phyloP scores from a whole-genome alignment of 2,888 invertebrate species.

The Crossocerus cetratus region DNA sequence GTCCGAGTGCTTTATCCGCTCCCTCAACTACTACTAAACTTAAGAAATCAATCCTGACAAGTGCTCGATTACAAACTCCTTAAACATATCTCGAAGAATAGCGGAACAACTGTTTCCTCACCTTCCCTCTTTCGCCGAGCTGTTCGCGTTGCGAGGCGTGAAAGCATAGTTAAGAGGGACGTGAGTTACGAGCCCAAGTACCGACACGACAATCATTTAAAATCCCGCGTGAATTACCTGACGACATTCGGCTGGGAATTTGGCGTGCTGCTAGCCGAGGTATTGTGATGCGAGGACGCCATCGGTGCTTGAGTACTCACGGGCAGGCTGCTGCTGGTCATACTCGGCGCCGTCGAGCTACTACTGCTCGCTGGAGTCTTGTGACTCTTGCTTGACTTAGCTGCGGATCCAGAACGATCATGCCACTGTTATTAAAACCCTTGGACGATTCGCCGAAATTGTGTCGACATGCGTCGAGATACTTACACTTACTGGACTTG shows the following conservation, averaged over 20 bases:
- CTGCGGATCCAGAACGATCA: constrained; percentile 46
- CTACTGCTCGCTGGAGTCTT: constrained; percentile 71
- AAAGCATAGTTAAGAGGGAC: constrained; percentile 45
- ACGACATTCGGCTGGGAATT: constrained; percentile 74
- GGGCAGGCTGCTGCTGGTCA: constrained; percentile 66
- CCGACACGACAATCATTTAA: constrained; percentile 13
- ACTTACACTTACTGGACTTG: constrained; percentile 76
- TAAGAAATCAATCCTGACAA: neutral
- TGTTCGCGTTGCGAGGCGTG: constrained; percentile 57
- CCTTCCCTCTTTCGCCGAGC: constrained; percentile 75
- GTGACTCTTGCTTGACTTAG: constrained; percentile 75
- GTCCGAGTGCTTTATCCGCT: neutral
- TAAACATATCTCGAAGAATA: neutral
- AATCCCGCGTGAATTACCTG: constrained; percentile 63
- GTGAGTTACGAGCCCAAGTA: constrained; percentile 4
- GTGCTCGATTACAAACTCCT: neutral
- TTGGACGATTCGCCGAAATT: neutral
- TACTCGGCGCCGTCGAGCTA: constrained; percentile 65
- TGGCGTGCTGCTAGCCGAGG: constrained; percentile 67
- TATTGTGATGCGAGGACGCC: constrained; percentile 66
- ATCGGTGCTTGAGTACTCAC: constrained; percentile 64
- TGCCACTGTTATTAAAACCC: neutral
- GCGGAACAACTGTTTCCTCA: constrained; percentile 50
- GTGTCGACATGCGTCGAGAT: constrained; percentile 13
- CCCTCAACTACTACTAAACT: neutral